A percentile compares a stretch with the other conserved stretches of the same genome.
Evolutionary conservation across 2,888 invertebrate species (phyloP).

Genomic region (Diarsia brunnea): DNA sequence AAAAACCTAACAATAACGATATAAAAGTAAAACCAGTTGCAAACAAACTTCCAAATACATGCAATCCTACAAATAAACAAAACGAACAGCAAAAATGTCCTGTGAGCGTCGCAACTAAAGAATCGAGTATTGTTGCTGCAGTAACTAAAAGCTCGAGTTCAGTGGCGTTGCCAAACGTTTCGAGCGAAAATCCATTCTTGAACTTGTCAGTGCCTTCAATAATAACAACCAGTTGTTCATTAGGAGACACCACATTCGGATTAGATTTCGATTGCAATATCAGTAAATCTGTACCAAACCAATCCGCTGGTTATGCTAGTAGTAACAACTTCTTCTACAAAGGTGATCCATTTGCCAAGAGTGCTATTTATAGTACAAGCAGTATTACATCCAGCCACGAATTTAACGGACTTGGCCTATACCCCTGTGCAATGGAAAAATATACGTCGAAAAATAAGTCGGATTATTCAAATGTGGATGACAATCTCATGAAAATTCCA

Average conservation of each 20-base stretch:
- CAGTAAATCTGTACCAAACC: slow-evolving; percentile 79
- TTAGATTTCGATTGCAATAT: slow-evolving; percentile 86
- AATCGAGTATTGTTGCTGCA: slow-evolving; percentile 46
- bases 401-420: slow-evolving; percentile 85
- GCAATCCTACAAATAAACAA: slow-evolving; percentile 72
- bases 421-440: slow-evolving; percentile 89
- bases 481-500: slow-evolving; percentile 87
- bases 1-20: slow-evolving; percentile 73
- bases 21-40: slow-evolving; percentile 70
- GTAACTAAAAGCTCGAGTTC: slow-evolving; percentile 72
- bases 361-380: slow-evolving; percentile 86
- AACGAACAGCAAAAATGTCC: slow-evolving; percentile 76
- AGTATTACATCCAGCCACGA: slow-evolving; percentile 86
- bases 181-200: slow-evolving; percentile 85
- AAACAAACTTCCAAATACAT: slow-evolving; percentile 66
- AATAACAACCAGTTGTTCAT: slow-evolving; percentile 79
- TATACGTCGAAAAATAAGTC: slow-evolving; percentile 85
- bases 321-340: slow-evolving; percentile 86
- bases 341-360: slow-evolving; percentile 86
- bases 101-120: slow-evolving; percentile 72
- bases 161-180: slow-evolving; percentile 68
- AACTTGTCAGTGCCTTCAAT: slow-evolving; percentile 84
- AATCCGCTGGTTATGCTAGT: slow-evolving; percentile 76
- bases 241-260: slow-evolving; percentile 80
- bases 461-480: slow-evolving; percentile 85